Percentiles rank a stretch among this genome's conserved stretches.
Evolutionary conservation across 1,140 invertebrate genomes (phyloP).

Genomic region (Oedothorax gibbosus): DNA sequence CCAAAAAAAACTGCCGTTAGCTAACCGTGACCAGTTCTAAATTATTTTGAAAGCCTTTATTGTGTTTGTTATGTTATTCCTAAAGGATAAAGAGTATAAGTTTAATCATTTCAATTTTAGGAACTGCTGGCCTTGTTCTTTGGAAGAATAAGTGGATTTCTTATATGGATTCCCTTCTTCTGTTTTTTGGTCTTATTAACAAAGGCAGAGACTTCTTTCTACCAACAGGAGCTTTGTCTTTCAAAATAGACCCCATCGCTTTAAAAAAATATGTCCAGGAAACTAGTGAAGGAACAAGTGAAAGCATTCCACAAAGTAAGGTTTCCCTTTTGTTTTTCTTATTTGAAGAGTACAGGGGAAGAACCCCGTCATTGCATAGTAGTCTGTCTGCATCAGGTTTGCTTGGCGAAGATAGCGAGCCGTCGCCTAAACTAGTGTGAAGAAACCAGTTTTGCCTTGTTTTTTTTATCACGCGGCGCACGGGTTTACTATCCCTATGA

Average conservation of each 20-base stretch:
- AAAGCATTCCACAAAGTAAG: not conserved
- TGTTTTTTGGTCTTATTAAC: conserved; percentile 6
- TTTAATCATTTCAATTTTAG: conserved; percentile 9
- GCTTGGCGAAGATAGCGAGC: too few species aligned
- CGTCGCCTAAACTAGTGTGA: too few species aligned
- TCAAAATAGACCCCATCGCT: conserved; percentile 34
- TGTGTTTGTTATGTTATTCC: not conserved
- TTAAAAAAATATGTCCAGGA: not conserved
- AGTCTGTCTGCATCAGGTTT: too few species aligned
- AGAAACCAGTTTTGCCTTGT: too few species aligned
- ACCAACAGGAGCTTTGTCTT: not conserved
- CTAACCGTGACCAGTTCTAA: not conserved
- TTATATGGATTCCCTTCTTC: conserved; percentile 13
- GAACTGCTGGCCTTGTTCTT: conserved; percentile 5
- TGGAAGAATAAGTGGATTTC: conserved; percentile 45
- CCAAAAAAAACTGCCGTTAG: not conserved
- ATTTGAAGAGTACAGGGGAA: too few species aligned
- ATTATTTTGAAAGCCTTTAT: not conserved
- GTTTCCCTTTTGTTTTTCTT: not conserved
- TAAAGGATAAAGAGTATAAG: not conserved
- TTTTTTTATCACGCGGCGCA: too few species aligned
- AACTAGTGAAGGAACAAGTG: too few species aligned
- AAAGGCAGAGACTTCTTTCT: not conserved
- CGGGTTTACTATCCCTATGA: too few species aligned
- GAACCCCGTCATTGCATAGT: too few species aligned